A percentile compares a stretch with the other conserved stretches of the same genome.
These are phyloP conservation scores for Stomatorhinus ivindoensis DNA, from an alignment of 2,113 vertebrate genomes.

Conservation along the genomic window DNA sequence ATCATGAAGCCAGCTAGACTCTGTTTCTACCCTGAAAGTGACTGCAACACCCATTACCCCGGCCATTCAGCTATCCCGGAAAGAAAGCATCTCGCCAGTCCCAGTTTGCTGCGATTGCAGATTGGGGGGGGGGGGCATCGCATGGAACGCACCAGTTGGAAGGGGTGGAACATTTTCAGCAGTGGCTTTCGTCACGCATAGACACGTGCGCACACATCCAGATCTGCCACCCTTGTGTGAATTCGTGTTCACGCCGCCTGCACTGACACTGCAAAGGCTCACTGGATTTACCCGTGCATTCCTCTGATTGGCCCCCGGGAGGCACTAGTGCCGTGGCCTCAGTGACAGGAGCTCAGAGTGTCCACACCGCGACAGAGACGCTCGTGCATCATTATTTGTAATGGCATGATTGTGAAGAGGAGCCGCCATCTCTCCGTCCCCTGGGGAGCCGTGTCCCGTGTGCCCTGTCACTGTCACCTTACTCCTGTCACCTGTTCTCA, in stretches of 20 bases:
- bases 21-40: conserved; percentile 58
- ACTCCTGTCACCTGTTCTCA: background rate
- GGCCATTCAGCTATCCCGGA: conserved; percentile 17
- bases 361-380: background rate
- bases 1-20: conserved; percentile 23
- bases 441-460: background rate
- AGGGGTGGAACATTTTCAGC: background rate
- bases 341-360: background rate
- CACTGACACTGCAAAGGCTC: background rate
- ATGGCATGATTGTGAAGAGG: background rate
- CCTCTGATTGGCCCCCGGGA: background rate
- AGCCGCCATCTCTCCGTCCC: background rate
- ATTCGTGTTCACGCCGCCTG: background rate
- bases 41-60: conserved; percentile 9
- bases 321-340: background rate
- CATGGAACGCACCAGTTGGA: background rate
- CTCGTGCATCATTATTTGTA: background rate
- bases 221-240: background rate
- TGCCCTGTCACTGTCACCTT: background rate
- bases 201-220: background rate
- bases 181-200: background rate
- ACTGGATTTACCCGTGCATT: background rate
- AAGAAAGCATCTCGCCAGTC: conserved; percentile 40
- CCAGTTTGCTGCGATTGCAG: conserved; percentile 29
- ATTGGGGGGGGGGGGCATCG: background rate